phyloP scores from a whole-genome alignment of 1,140 invertebrate species.

The Palaemon carinicauda region DNA sequence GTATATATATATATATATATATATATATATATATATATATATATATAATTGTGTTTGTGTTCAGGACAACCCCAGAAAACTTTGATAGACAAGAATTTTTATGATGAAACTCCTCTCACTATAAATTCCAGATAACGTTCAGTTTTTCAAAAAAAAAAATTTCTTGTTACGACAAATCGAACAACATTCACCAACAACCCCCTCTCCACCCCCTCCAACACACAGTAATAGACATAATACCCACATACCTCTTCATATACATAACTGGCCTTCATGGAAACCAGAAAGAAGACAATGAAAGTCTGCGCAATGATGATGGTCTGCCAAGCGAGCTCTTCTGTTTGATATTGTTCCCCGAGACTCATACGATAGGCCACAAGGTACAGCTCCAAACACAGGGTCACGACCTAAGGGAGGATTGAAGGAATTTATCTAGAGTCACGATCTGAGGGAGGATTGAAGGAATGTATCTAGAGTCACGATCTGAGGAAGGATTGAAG shows the following conservation, averaged over 20 bases:
- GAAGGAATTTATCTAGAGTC: no score
- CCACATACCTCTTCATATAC: constrained; percentile 30
- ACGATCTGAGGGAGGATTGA: neutral
- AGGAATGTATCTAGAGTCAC: no score
- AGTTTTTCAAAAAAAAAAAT: neutral
- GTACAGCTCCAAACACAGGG: constrained; percentile 40
- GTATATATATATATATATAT: no score
- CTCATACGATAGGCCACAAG: constrained; percentile 33
- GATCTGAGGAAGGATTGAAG: neutral
- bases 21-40: no score
- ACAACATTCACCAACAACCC: neutral
- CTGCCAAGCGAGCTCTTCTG: constrained; percentile 20
- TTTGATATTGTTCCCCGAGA: neutral
- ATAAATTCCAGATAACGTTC: neutral
- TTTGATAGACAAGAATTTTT: no score
- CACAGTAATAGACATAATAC: no score
- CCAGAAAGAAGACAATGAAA: constrained; percentile 21
- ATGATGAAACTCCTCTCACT: no score
- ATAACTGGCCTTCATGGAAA: constrained; percentile 25
- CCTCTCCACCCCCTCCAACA: neutral
- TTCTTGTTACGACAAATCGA: neutral
- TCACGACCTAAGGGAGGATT: constrained; percentile 17
- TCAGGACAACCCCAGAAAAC: no score
- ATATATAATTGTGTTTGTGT: neutral
- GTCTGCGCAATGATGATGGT: constrained; percentile 33